A percentile compares a stretch with the other conserved stretches of the same genome.
phyloP scores from a whole-genome alignment of 2,797 vertebrate species.

The Phalloptychus januarius region DNA sequence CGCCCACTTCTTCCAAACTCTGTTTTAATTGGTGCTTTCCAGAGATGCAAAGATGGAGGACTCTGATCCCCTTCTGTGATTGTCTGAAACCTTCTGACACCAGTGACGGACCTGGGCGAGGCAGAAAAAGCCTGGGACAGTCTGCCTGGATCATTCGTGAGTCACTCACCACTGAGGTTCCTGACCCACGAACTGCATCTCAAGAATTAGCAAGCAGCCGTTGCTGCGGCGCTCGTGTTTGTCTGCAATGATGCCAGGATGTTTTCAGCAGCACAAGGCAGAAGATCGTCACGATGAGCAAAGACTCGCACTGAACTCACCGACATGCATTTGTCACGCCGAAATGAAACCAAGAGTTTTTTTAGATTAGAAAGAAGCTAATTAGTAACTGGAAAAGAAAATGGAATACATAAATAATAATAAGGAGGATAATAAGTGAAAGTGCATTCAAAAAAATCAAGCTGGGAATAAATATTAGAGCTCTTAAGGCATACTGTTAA shows the following conservation, averaged over 20 bases:
- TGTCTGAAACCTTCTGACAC: conserved; percentile 1
- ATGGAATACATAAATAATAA: neutral
- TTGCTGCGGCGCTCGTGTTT: accelerated
- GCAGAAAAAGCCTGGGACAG: neutral
- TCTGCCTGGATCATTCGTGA: conserved; percentile 28
- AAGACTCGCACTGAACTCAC: neutral
- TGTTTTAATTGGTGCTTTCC: neutral
- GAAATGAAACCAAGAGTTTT: neutral
- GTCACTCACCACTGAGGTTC: conserved; percentile 36
- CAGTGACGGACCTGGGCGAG: conserved; percentile 1
- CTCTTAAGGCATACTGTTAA: neutral
- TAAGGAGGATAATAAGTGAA: neutral
- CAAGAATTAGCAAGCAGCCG: neutral
- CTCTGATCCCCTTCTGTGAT: conserved; percentile 17
- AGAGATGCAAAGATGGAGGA: neutral
- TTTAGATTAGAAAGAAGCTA: neutral
- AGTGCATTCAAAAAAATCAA: neutral
- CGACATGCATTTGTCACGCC: neutral
- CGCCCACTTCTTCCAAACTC: neutral
- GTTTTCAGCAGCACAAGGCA: neutral
- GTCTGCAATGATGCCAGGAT: conserved; percentile 11
- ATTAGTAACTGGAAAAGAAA: neutral
- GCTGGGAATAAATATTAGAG: neutral
- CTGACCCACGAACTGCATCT: conserved; percentile 41
- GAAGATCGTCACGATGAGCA: conserved; percentile 3